Percentiles rank a stretch among this genome's conserved stretches.
Evolutionary conservation across 2,797 vertebrate genomes (phyloP).

Genomic region (Rhincodon typus): DNA sequence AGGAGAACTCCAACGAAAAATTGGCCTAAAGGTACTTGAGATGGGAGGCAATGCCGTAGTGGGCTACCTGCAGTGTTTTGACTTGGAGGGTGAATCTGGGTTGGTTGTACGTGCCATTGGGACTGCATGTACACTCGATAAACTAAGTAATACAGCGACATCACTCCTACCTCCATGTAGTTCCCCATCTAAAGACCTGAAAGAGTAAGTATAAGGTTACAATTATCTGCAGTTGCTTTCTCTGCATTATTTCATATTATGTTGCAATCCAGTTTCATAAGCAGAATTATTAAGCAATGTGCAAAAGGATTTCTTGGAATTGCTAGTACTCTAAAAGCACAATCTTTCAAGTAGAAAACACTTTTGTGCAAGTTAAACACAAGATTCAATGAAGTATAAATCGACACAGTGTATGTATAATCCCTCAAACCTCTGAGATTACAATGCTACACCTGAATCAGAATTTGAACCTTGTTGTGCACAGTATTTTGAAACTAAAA

Average conservation of each 20-base stretch:
- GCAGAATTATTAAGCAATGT: too few relatives aligned
- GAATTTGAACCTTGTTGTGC: neutral
- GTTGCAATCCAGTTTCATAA: neutral
- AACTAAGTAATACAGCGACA: conserved; percentile 68
- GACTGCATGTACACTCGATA: conserved; percentile 94
- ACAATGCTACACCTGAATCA: neutral
- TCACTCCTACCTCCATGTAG: conserved; percentile 73
- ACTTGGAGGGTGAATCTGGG: conserved; percentile 94
- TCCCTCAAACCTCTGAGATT: neutral
- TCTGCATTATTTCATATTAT: neutral
- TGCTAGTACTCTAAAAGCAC: neutral
- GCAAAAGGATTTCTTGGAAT: neutral
- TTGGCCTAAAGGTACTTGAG: conserved; percentile 93
- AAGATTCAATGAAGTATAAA: neutral
- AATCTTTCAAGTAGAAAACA: neutral
- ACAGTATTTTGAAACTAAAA: neutral
- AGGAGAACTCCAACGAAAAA: conserved; percentile 97
- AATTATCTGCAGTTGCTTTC: conserved; percentile 36
- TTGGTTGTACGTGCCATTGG: conserved; percentile 95
- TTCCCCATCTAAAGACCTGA: conserved; percentile 93
- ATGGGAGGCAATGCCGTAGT: conserved; percentile 97
- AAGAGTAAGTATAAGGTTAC: conserved; percentile 86
- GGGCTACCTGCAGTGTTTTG: conserved; percentile 95
- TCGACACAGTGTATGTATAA: neutral
- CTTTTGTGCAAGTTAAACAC: neutral